phyloP scores from a whole-genome alignment of 2,888 invertebrate genomes.

The Tromatobia lineatoria region DNA sequence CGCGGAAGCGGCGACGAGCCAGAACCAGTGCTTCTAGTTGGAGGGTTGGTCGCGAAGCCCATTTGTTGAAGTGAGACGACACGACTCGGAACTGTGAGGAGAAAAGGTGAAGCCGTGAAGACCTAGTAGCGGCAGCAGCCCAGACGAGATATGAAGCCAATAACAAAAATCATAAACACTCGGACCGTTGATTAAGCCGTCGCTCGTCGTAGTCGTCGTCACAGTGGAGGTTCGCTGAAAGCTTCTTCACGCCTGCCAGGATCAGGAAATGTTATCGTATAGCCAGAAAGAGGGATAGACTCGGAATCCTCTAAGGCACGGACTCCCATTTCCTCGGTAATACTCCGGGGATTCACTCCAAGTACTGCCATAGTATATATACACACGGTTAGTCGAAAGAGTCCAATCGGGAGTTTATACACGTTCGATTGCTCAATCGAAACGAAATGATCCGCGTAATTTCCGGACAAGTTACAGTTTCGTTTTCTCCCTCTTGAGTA shows the following conservation, averaged over 20 bases:
- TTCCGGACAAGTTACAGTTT: slow-evolving; percentile 58
- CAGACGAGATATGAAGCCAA: slow-evolving; percentile 82
- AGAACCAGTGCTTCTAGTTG: slow-evolving; percentile 32
- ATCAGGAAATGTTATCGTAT: slow-evolving; percentile 70
- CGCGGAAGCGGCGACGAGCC: slow-evolving; percentile 49
- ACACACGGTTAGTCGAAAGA: not conserved
- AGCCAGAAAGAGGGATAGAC: slow-evolving; percentile 53
- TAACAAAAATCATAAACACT: slow-evolving; percentile 86
- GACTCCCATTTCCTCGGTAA: slow-evolving; percentile 66
- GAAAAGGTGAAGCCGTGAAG: slow-evolving; percentile 19
- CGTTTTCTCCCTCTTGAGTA: slow-evolving; percentile 36
- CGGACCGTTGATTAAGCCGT: slow-evolving; percentile 84
- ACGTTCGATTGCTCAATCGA: slow-evolving; percentile 70
- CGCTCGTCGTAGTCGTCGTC: slow-evolving; percentile 70
- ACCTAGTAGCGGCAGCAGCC: slow-evolving; percentile 44
- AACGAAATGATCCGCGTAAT: slow-evolving; percentile 63
- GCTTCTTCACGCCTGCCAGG: slow-evolving; percentile 79
- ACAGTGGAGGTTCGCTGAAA: slow-evolving; percentile 73
- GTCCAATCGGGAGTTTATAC: slow-evolving; percentile 66
- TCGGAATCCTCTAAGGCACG: slow-evolving; percentile 61
- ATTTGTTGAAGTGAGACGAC: slow-evolving; percentile 28
- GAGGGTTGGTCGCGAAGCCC: slow-evolving; percentile 44
- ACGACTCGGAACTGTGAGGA: slow-evolving; percentile 22
- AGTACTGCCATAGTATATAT: slow-evolving; percentile 17
- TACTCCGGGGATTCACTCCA: slow-evolving; percentile 62